Conservation (phyloP, 2,797 vertebrate genomes). For the Meda fulgida region DNA sequence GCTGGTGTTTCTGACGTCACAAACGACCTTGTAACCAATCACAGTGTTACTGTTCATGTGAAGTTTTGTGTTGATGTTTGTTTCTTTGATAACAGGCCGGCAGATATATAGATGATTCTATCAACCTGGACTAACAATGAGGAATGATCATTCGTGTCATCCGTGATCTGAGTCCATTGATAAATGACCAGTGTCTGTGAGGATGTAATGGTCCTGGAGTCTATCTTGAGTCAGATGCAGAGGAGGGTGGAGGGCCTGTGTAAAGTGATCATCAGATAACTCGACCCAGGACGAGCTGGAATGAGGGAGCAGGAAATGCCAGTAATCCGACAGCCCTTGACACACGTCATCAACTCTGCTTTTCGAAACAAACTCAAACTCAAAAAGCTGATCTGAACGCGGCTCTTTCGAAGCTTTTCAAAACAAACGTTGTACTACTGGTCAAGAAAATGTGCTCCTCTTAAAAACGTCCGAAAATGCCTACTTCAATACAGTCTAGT, state of each 20-base stretch:
- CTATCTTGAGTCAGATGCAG: slow-evolving; percentile 37
- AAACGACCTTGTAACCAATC: too few relatives aligned
- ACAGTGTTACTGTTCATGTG: too few relatives aligned
- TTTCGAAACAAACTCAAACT: slow-evolving; percentile 11
- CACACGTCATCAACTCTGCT: slow-evolving; percentile 1
- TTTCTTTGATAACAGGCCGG: background rate
- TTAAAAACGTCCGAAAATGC: background rate
- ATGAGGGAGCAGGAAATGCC: slow-evolving; percentile 51
- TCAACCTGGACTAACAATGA: background rate
- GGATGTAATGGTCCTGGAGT: background rate
- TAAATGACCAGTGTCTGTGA: background rate
- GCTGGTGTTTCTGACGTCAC: too few relatives aligned
- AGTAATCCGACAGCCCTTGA: slow-evolving; percentile 4
- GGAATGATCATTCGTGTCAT: background rate
- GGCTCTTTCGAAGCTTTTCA: background rate
- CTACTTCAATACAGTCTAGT: background rate
- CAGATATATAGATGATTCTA: background rate
- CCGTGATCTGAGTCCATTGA: slow-evolving; percentile 1
- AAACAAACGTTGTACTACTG: background rate
- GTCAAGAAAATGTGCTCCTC: background rate
- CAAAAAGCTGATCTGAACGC: background rate
- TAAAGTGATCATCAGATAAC: slow-evolving; percentile 73
- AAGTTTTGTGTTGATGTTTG: background rate
- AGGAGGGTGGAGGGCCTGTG: slow-evolving; percentile 44
- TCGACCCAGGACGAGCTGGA: slow-evolving; percentile 24